Conservation (phyloP, 2,797 vertebrate genomes). For the Aphelocoma californica region DNA sequence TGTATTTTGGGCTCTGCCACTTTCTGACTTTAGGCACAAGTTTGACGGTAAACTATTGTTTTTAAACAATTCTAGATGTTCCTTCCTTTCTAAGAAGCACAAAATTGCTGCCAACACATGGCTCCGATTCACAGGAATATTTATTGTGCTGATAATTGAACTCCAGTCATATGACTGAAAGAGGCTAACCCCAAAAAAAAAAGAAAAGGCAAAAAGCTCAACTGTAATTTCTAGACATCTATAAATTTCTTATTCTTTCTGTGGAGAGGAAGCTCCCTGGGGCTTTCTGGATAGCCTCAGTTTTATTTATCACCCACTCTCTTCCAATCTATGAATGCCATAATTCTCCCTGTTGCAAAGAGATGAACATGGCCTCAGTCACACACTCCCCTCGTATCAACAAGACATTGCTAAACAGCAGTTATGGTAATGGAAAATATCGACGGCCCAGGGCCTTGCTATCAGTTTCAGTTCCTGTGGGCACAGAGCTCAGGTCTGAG, state of each 20-base stretch:
- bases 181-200: constrained; percentile 59
- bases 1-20: not conserved
- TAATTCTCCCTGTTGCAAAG: constrained; percentile 60
- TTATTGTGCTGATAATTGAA: constrained; percentile 78
- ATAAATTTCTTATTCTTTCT: constrained; percentile 76
- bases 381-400: constrained; percentile 43
- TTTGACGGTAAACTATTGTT: constrained; percentile 34
- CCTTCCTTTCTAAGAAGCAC: constrained; percentile 67
- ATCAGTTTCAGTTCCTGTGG: not conserved
- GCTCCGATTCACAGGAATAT: constrained; percentile 75
- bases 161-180: constrained; percentile 67
- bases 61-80: constrained; percentile 57
- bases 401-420: constrained; percentile 26
- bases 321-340: constrained; percentile 62
- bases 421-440: constrained; percentile 51
- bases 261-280: constrained; percentile 63
- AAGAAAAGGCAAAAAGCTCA: constrained; percentile 65
- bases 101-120: constrained; percentile 65
- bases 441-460: not conserved
- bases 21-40: constrained; percentile 28
- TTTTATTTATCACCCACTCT: constrained; percentile 70
- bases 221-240: constrained; percentile 75
- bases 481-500: not conserved
- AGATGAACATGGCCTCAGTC: constrained; percentile 51
- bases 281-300: constrained; percentile 61